These are phyloP conservation scores for Daphoenositta chrysoptera DNA, from an alignment of 2,113 vertebrate genomes.

Conservation along the genomic window DNA sequence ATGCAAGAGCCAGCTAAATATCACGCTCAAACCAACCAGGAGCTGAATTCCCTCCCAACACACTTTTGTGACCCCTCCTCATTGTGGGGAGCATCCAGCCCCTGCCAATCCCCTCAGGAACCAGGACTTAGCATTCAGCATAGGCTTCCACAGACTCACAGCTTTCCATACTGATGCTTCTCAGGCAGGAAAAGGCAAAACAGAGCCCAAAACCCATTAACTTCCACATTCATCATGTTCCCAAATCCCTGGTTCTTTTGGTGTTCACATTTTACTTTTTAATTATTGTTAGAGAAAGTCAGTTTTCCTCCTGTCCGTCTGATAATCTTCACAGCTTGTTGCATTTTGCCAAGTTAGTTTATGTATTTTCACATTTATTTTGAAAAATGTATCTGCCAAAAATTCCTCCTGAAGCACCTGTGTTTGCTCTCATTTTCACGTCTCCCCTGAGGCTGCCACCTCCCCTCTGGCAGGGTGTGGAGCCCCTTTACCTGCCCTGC, in stretches of 20 bases:
- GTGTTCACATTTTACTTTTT: slow-evolving; percentile 19
- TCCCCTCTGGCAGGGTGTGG: neutral
- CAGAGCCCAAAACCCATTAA: neutral
- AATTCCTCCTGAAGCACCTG: neutral
- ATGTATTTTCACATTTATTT: slow-evolving; percentile 27
- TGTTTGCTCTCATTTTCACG: neutral
- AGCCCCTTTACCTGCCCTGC: neutral
- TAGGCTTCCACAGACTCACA: neutral
- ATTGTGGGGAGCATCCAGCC: neutral
- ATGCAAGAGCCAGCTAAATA: neutral
- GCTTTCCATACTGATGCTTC: neutral
- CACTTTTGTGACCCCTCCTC: neutral
- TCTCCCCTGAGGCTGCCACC: neutral
- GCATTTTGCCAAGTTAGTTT: neutral
- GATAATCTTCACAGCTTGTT: slow-evolving; percentile 13
- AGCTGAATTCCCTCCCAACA: neutral
- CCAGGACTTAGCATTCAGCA: neutral
- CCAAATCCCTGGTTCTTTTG: neutral
- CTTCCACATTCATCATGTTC: neutral
- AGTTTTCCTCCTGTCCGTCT: slow-evolving; percentile 2
- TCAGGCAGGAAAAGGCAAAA: neutral
- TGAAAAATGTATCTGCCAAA: neutral
- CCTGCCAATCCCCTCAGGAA: neutral
- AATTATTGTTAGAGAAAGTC: neutral
- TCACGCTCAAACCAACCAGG: neutral